phyloP scores from a whole-genome alignment of 2,888 invertebrate genomes.

The Plagiodera versicolora region DNA sequence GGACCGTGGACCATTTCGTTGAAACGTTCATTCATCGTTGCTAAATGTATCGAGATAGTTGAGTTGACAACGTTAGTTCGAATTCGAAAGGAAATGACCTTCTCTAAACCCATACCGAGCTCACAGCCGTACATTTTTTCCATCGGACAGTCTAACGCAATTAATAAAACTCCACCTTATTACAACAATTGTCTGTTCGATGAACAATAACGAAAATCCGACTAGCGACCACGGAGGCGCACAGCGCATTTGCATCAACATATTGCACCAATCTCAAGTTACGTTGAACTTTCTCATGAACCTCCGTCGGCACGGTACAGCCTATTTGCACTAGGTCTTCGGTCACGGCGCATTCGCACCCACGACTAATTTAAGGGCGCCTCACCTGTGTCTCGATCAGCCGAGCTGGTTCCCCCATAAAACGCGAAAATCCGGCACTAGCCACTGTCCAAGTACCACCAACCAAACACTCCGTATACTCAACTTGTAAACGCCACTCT shows the following conservation, averaged over 20 bases:
- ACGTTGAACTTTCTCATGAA: slow-evolving; percentile 19
- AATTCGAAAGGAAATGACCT: slow-evolving; percentile 1
- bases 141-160: background rate
- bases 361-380: too few species aligned
- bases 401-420: background rate
- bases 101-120: background rate
- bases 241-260: slow-evolving; percentile 4
- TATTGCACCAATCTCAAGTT: slow-evolving; percentile 17
- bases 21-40: too few species aligned
- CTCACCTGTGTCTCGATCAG: background rate
- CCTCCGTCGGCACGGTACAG: background rate
- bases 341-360: background rate
- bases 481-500: too few species aligned
- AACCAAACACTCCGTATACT: too few species aligned
- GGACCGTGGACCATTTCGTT: background rate
- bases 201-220: background rate
- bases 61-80: background rate
- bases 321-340: background rate
- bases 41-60: background rate
- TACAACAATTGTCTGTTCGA: background rate
- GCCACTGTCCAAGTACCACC: background rate
- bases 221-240: too few species aligned
- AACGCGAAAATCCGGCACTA: background rate
- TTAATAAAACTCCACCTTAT: background rate
- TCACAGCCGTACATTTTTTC: background rate